These are phyloP conservation scores for Entomyzon cyanotis DNA, from an alignment of 2,113 vertebrate genomes.

Conservation along the genomic window DNA sequence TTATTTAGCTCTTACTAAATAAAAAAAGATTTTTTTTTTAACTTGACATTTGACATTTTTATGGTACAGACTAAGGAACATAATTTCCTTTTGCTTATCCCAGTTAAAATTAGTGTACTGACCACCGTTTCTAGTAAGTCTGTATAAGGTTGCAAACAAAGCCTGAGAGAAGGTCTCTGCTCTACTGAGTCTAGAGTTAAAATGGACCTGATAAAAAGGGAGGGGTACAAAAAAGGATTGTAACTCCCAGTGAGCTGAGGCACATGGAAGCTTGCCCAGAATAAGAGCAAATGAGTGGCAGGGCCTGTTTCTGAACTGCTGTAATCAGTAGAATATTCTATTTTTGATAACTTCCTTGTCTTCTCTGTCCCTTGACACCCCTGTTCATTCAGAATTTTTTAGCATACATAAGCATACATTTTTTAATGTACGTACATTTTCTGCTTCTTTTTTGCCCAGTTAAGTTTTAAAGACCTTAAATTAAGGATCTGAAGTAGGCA, in stretches of 20 bases:
- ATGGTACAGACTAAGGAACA: not conserved
- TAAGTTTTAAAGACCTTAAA: not conserved
- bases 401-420: conserved; percentile 62
- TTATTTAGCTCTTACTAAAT: not conserved
- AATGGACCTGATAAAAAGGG: not conserved
- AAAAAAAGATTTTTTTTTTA: not conserved
- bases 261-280: conserved; percentile 8
- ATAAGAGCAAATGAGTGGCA: conserved; percentile 40
- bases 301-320: conserved; percentile 51
- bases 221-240: not conserved
- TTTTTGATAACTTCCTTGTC: conserved; percentile 60
- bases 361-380: conserved; percentile 37
- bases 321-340: conserved; percentile 55
- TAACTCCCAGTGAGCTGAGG: not conserved
- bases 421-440: not conserved
- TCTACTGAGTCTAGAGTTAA: not conserved
- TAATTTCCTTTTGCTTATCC: not conserved
- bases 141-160: not conserved
- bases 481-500: not conserved
- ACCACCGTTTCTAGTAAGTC: not conserved
- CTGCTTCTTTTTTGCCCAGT: not conserved
- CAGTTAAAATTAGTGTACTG: not conserved
- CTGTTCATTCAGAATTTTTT: conserved; percentile 42
- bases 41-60: not conserved
- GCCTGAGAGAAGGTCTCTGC: not conserved